Percentiles rank a stretch among this genome's conserved stretches.
These are phyloP conservation scores for Aphidius colemani DNA, from an alignment of 2,888 invertebrate species.

Conservation along the genomic window DNA sequence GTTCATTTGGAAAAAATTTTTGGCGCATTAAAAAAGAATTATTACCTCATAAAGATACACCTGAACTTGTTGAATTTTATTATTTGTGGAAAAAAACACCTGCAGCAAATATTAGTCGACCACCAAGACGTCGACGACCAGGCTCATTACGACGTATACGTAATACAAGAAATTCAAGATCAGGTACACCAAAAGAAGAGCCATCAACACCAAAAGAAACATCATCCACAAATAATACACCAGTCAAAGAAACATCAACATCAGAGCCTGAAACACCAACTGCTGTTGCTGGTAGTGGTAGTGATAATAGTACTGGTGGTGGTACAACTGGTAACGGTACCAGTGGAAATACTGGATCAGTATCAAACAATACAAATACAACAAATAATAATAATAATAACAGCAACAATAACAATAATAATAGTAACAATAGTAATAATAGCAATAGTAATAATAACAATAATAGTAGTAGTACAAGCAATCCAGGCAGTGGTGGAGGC, in stretches of 20 bases:
- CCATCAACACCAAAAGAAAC: slow-evolving; percentile 64
- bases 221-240: slow-evolving; percentile 33
- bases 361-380: slow-evolving; percentile 47
- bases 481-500: slow-evolving; percentile 38
- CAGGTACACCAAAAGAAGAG: slow-evolving; percentile 77
- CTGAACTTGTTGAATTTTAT: slow-evolving; percentile 97
- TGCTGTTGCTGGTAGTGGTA: slow-evolving; percentile 40
- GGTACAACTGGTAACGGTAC: slow-evolving; percentile 61
- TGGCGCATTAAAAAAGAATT: slow-evolving; percentile 96
- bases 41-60: slow-evolving; percentile 94
- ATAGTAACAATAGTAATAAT: slow-evolving; percentile 23
- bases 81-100: slow-evolving; percentile 99
- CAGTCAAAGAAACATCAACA: slow-evolving; percentile 43
- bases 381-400: slow-evolving; percentile 24
- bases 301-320: slow-evolving; percentile 63
- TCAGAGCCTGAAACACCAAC: slow-evolving; percentile 57
- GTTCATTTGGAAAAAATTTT: slow-evolving; percentile 99
- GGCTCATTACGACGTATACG: slow-evolving; percentile 86
- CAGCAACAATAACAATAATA: slow-evolving; percentile 17
- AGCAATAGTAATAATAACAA: slow-evolving; percentile 24
- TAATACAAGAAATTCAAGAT: slow-evolving; percentile 85
- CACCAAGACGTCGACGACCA: slow-evolving; percentile 86
- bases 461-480: slow-evolving; percentile 26
- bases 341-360: slow-evolving; percentile 65
- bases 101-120: slow-evolving; percentile 94